phyloP scores from a whole-genome alignment of 2,113 vertebrate species.

The Apaloderma vittatum region DNA sequence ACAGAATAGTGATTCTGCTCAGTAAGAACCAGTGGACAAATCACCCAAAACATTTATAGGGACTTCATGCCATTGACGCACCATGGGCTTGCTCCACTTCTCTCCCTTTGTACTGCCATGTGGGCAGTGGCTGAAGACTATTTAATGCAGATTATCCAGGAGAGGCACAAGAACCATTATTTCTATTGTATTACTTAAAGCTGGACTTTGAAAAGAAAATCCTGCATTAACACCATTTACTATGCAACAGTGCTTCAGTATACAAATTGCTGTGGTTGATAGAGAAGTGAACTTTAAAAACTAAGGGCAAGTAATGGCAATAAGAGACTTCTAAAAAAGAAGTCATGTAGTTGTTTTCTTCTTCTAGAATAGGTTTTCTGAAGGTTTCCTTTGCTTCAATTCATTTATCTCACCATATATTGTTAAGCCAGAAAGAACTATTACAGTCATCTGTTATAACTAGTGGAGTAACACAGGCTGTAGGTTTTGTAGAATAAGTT shows the following conservation, averaged over 20 bases:
- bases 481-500: neutral
- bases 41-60: neutral
- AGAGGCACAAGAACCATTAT: neutral
- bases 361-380: neutral
- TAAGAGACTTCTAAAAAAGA: neutral
- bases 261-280: neutral
- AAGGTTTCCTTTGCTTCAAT: neutral
- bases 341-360: neutral
- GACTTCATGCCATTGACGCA: neutral
- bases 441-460: neutral
- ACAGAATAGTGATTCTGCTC: neutral
- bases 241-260: neutral
- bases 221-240: neutral
- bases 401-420: neutral
- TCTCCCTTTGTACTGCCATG: neutral
- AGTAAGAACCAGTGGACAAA: neutral
- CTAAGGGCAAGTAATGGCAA: neutral
- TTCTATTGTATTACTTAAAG: neutral
- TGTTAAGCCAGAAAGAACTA: neutral
- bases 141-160: neutral
- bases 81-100: neutral
- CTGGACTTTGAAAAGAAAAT: neutral
- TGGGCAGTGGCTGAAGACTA: neutral
- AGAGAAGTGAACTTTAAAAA: neutral
- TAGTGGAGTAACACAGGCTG: neutral